phyloP scores from a whole-genome alignment of 2,797 vertebrate genomes.

The Sebastiscus tertius region DNA sequence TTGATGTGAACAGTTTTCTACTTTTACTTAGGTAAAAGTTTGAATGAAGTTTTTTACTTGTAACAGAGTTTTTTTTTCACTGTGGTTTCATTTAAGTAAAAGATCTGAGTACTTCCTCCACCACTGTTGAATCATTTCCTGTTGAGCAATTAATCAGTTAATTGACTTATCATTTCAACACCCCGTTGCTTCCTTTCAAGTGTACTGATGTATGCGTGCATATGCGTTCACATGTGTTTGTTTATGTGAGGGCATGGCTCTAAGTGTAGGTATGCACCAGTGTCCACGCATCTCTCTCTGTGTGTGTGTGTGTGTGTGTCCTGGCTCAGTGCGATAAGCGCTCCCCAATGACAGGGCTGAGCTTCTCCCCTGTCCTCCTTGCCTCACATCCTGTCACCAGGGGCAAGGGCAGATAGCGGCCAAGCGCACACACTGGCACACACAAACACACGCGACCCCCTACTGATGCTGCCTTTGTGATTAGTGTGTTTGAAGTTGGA shows the following conservation, averaged over 20 bases:
- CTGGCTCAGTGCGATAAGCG: conserved; percentile 73
- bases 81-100: no score
- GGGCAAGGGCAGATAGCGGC: conserved; percentile 63
- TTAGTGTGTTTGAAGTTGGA: conserved; percentile 54
- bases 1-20: no score
- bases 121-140: not conserved
- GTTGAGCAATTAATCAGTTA: not conserved
- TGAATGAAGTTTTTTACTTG: no score
- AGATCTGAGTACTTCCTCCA: no score
- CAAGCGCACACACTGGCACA: conserved; percentile 2
- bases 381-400: conserved; percentile 62
- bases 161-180: not conserved
- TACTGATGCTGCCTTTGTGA: conserved; percentile 47
- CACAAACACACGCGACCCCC: conserved; percentile 23
- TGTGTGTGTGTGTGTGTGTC: conserved; percentile 39
- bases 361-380: conserved; percentile 45
- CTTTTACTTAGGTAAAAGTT: no score
- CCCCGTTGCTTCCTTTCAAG: not conserved
- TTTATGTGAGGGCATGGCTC: not conserved
- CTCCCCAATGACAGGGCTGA: conserved; percentile 47
- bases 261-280: conserved; percentile 3
- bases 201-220: not conserved
- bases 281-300: not conserved
- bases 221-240: not conserved
- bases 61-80: no score